Evolutionary conservation across 2,888 invertebrate genomes (phyloP).

Genomic region (Agriopis aurantiaria): DNA sequence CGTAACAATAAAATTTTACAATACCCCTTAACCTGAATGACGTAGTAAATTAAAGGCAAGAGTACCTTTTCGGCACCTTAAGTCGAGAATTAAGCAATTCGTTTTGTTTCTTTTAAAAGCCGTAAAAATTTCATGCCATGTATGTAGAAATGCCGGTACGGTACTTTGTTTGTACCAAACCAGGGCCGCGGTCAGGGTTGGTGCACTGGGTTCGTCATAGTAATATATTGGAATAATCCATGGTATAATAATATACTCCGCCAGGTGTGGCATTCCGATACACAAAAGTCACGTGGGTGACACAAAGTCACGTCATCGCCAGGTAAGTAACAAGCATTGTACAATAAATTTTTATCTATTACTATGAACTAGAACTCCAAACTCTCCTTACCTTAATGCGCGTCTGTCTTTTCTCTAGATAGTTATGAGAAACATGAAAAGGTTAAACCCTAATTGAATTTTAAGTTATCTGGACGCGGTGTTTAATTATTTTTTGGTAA

Average conservation of each 20-base stretch:
- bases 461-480: slow-evolving; percentile 22
- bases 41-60: slow-evolving; percentile 40
- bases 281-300: no score
- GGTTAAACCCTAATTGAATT: slow-evolving; percentile 30
- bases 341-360: no score
- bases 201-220: not conserved
- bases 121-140: slow-evolving; percentile 49
- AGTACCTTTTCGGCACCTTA: slow-evolving; percentile 46
- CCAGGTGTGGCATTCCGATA: no score
- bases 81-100: slow-evolving; percentile 54
- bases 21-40: slow-evolving; percentile 56
- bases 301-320: no score
- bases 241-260: no score
- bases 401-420: slow-evolving; percentile 19
- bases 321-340: no score
- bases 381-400: not conserved
- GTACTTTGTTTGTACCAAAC: slow-evolving; percentile 20
- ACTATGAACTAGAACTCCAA: not conserved
- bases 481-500: slow-evolving; percentile 31
- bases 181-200: slow-evolving; percentile 9
- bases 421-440: slow-evolving; percentile 21
- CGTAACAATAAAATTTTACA: slow-evolving; percentile 59
- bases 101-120: slow-evolving; percentile 42
- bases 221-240: not conserved
- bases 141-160: slow-evolving; percentile 28